A percentile compares a stretch with the other conserved stretches of the same genome.
phyloP scores from a whole-genome alignment of 2,888 invertebrate species.

The Agrochola lychnidis region DNA sequence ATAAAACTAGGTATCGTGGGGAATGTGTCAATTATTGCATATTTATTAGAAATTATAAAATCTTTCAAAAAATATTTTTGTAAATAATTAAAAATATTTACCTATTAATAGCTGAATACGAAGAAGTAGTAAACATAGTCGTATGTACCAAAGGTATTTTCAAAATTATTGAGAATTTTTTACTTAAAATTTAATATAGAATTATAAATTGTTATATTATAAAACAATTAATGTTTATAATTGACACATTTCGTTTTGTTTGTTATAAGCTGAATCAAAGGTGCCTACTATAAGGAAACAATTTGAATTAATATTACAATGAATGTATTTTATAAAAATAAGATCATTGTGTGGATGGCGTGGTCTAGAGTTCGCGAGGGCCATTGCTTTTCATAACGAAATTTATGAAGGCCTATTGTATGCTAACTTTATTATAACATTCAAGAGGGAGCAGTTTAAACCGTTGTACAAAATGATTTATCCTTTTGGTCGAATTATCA shows the following conservation, averaged over 20 bases:
- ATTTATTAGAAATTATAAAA: conserved; percentile 31
- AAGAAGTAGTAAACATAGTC: conserved; percentile 33
- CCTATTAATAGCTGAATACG: conserved; percentile 1
- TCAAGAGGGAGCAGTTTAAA: not conserved
- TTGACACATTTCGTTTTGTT: conserved; percentile 72
- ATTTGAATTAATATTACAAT: conserved; percentile 59
- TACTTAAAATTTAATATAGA: not conserved
- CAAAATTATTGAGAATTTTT: conserved; percentile 24
- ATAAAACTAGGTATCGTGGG: conserved; percentile 68
- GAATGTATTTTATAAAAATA: conserved; percentile 45
- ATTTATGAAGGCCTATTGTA: conserved; percentile 35
- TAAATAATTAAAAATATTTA: conserved; percentile 42
- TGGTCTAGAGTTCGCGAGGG: conserved; percentile 10
- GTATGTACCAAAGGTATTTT: conserved; percentile 53
- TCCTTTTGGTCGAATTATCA: not conserved
- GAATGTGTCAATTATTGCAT: conserved; percentile 63
- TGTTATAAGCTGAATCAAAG: conserved; percentile 85
- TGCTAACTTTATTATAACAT: not conserved
- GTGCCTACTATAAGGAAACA: conserved; percentile 77
- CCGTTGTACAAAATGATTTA: not conserved
- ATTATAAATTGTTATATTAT: not conserved
- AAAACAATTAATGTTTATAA: conserved; percentile 25
- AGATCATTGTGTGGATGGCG: conserved; percentile 27
- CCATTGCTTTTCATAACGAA: conserved; percentile 21
- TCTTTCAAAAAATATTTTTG: conserved; percentile 25